Evolutionary conservation across 2,113 vertebrate species (phyloP).

Genomic region (Isurus oxyrinchus): DNA sequence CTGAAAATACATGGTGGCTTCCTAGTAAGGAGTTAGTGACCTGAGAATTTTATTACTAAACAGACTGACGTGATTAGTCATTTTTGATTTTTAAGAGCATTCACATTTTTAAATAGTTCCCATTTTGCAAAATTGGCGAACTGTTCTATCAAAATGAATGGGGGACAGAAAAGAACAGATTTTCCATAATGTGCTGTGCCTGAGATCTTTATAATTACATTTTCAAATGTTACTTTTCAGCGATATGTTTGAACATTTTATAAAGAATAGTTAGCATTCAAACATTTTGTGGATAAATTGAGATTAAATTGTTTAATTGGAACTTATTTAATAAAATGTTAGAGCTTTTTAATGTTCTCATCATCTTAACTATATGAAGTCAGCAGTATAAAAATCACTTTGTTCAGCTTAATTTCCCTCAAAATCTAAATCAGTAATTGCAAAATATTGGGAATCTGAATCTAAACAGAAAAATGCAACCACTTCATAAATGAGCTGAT

Average conservation of each 20-base stretch:
- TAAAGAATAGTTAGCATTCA: conserved; percentile 13
- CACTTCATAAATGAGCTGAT: neutral
- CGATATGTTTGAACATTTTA: neutral
- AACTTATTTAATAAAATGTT: conserved; percentile 21
- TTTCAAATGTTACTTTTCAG: neutral
- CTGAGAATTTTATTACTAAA: neutral
- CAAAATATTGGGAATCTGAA: conserved; percentile 11
- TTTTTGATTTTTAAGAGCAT: neutral
- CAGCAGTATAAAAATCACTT: conserved; percentile 8
- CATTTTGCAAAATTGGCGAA: neutral
- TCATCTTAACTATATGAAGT: conserved; percentile 18
- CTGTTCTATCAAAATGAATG: neutral
- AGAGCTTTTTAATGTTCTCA: conserved; percentile 23
- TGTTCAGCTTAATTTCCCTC: conserved; percentile 26
- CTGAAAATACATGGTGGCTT: neutral
- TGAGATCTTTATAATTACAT: neutral
- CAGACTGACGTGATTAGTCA: neutral
- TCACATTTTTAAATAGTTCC: neutral
- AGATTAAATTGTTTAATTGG: neutral
- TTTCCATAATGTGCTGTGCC: neutral
- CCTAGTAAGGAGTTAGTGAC: neutral
- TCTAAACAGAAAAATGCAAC: neutral
- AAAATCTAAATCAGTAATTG: neutral
- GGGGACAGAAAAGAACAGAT: neutral
- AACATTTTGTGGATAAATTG: conserved; percentile 22